Conservation (phyloP, 2,888 invertebrate genomes). For the Melolontha melolontha region DNA sequence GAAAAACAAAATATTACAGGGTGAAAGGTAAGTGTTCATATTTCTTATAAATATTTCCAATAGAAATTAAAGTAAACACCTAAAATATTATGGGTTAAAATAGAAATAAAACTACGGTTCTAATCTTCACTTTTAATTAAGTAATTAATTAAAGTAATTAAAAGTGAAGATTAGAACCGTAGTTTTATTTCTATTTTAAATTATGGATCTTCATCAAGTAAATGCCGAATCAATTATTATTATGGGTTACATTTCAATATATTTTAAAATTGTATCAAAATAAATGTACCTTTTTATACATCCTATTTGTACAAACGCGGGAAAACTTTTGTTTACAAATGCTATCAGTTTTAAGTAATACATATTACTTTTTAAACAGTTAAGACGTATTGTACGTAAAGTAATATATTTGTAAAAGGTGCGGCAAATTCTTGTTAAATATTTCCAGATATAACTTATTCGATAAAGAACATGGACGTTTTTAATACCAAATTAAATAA, state of each 20-base stretch:
- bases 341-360: slow-evolving; percentile 15
- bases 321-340: slow-evolving; percentile 25
- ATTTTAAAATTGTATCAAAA: background rate
- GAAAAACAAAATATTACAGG: slow-evolving; percentile 34
- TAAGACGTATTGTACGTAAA: slow-evolving; percentile 7
- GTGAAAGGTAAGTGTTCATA: slow-evolving; percentile 39
- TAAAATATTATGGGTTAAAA: background rate
- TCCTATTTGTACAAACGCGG: slow-evolving; percentile 21
- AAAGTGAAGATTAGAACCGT: no score
- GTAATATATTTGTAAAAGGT: slow-evolving; percentile 43
- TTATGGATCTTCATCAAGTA: no score
- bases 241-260: no score
- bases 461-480: background rate
- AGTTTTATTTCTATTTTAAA: no score
- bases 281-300: background rate
- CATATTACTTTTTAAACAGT: background rate
- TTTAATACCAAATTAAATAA: background rate
- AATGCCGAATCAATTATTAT: no score
- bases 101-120: no score
- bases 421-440: slow-evolving; percentile 52
- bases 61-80: background rate
- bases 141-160: no score
- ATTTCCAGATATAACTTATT: slow-evolving; percentile 38
- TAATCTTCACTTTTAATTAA: no score
- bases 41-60: background rate